Evolutionary conservation across 2,113 vertebrate species (phyloP).

Genomic region (Pteropus alecto): DNA sequence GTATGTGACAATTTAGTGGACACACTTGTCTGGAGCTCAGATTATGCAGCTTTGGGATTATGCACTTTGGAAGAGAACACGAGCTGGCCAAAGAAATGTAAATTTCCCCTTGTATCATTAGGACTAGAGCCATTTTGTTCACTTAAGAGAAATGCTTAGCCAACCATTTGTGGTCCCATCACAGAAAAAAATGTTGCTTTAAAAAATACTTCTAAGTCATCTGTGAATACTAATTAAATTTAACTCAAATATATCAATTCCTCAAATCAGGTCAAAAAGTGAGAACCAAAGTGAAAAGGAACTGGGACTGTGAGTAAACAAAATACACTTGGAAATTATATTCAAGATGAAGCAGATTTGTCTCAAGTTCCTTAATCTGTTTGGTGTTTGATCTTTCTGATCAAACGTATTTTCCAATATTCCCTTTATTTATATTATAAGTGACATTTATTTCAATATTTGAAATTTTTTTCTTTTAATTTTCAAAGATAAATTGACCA

Average conservation of each 20-base stretch:
- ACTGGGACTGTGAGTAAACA: background rate
- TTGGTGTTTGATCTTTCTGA: background rate
- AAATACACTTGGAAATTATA: background rate
- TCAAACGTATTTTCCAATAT: background rate
- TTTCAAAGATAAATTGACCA: background rate
- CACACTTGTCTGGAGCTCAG: background rate
- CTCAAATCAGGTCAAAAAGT: background rate
- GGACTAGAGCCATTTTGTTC: background rate
- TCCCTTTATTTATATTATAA: background rate
- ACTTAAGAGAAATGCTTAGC: background rate
- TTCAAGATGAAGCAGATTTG: background rate
- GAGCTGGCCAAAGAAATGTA: background rate
- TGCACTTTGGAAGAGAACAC: background rate
- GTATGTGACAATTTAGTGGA: rapidly evolving
- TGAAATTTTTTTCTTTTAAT: background rate
- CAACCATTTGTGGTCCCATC: background rate
- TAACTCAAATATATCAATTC: background rate
- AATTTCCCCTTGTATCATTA: background rate
- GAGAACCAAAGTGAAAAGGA: background rate
- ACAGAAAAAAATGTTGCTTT: background rate
- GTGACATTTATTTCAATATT: background rate
- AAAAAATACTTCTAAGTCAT: background rate
- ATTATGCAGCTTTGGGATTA: background rate
- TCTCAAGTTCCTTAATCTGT: background rate
- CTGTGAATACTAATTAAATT: background rate